Evolutionary conservation across 2,888 invertebrate species (phyloP).

Genomic region (Xanthia icteritia): DNA sequence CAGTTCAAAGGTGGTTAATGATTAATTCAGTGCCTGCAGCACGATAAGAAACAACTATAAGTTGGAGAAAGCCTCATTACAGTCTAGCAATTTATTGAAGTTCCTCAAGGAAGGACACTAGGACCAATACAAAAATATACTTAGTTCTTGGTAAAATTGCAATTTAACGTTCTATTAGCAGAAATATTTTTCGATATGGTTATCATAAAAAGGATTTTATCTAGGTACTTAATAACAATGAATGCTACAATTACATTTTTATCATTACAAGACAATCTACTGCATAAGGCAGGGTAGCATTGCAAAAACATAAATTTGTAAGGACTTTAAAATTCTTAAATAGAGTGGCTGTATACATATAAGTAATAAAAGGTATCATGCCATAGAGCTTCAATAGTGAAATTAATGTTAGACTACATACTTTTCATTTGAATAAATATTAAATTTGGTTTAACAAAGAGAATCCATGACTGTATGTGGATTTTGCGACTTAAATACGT

Average conservation of each 20-base stretch:
- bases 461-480: background rate
- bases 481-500: background rate
- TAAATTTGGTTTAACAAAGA: background rate
- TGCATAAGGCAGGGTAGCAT: background rate
- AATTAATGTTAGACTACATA: background rate
- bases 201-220: constrained; percentile 20
- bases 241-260: constrained; percentile 20
- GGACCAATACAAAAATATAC: background rate
- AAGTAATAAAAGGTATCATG: background rate
- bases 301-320: background rate
- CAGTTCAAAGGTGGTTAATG: constrained; percentile 17
- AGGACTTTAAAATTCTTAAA: background rate
- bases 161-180: background rate
- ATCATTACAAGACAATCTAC: background rate
- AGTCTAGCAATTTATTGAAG: constrained; percentile 17
- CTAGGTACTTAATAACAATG: constrained; percentile 15
- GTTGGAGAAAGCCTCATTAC: constrained; percentile 1
- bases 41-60: background rate
- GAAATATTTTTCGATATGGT: background rate
- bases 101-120: constrained; percentile 22
- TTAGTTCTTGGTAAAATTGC: background rate
- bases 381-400: background rate
- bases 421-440: background rate
- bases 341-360: background rate
- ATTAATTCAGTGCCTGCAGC: constrained; percentile 21